Evolutionary conservation across 2,797 vertebrate genomes (phyloP).

Genomic region (Siniperca obscura): DNA sequence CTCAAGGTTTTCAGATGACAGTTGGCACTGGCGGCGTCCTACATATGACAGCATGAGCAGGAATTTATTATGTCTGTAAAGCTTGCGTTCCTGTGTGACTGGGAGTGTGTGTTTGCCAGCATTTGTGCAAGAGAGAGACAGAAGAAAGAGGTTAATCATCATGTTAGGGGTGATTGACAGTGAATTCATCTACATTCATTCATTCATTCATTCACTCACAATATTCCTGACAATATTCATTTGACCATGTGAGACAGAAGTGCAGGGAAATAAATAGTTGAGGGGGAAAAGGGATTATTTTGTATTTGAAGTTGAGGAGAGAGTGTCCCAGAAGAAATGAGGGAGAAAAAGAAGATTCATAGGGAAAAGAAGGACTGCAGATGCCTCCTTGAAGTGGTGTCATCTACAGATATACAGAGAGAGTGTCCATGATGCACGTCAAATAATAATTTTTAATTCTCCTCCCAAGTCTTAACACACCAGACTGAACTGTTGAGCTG

Average conservation of each 20-base stretch:
- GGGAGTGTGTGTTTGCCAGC: conserved; percentile 2
- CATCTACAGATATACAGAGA: not conserved
- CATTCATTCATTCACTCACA: not conserved
- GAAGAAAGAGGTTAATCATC: not conserved
- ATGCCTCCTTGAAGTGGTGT: not conserved
- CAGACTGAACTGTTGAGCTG: not conserved
- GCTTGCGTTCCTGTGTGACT: conserved; percentile 43
- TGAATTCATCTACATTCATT: not conserved
- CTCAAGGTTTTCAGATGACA: conserved; percentile 56
- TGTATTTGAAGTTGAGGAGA: not conserved
- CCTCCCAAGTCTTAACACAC: not conserved
- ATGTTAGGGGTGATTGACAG: not conserved
- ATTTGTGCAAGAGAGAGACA: conserved; percentile 6
- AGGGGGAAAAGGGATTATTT: not conserved
- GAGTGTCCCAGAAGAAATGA: not conserved
- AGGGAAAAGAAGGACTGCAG: not conserved
- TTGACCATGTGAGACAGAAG: not conserved
- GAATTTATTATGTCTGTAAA: conserved; percentile 67
- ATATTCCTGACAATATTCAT: not conserved
- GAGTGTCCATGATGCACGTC: not conserved
- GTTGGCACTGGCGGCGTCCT: conserved; percentile 48
- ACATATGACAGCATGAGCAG: conserved; percentile 46
- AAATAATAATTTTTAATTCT: not conserved
- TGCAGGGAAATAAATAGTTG: not conserved
- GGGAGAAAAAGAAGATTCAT: not conserved